Evolutionary conservation across 2,797 vertebrate genomes (phyloP).

Genomic region (Eupleurogrammus muticus): DNA sequence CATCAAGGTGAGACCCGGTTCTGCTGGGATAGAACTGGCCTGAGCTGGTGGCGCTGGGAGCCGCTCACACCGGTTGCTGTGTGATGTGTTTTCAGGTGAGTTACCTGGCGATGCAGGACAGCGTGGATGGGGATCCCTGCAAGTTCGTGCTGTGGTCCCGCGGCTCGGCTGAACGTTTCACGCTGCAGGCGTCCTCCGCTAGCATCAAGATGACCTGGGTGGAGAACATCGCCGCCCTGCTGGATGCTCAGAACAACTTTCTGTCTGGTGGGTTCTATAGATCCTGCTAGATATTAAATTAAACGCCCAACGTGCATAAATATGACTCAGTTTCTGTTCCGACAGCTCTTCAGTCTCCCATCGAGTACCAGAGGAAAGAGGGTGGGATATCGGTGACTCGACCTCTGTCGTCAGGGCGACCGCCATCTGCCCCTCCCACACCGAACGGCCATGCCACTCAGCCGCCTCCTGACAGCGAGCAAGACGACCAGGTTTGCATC

Average conservation of each 20-base stretch:
- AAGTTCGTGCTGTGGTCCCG: constrained; percentile 93
- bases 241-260: constrained; percentile 95
- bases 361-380: constrained; percentile 96
- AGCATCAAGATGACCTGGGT: constrained; percentile 94
- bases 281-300: too few species aligned
- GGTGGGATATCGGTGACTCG: constrained; percentile 86
- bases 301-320: too few species aligned
- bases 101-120: constrained; percentile 93
- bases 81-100: constrained; percentile 86
- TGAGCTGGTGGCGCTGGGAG: neutral
- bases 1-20: constrained; percentile 68
- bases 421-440: constrained; percentile 90
- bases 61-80: too few species aligned
- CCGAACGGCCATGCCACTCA: constrained; percentile 92
- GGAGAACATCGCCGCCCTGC: constrained; percentile 89
- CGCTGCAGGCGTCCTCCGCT: constrained; percentile 93
- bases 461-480: constrained; percentile 77
- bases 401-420: constrained; percentile 87
- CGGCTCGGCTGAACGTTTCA: constrained; percentile 91
- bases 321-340: constrained; percentile 1
- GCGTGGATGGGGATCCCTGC: constrained; percentile 92
- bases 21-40: neutral
- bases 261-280: constrained; percentile 87
- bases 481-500: constrained; percentile 88
- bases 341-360: constrained; percentile 95